A percentile compares a stretch with the other conserved stretches of the same genome.
These are phyloP conservation scores for Bolborhynchus lineola DNA, from an alignment of 2,113 vertebrate genomes.

Conservation along the genomic window DNA sequence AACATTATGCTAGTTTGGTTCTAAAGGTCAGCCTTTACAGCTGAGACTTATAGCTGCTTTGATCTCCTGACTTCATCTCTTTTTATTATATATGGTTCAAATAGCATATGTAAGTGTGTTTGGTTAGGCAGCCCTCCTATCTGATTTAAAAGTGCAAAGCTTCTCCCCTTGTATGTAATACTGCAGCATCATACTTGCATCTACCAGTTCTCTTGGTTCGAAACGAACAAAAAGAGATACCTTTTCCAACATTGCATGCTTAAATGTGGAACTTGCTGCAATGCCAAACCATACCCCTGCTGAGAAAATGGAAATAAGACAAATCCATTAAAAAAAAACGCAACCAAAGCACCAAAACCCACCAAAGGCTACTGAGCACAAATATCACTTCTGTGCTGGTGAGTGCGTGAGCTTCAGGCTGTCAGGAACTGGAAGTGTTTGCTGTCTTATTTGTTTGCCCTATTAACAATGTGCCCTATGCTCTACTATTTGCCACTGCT, in stretches of 20 bases:
- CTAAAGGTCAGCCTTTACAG: background rate
- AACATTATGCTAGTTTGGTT: background rate
- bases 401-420: background rate
- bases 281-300: fast-evolving
- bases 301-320: background rate
- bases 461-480: background rate
- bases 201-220: background rate
- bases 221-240: background rate
- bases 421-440: background rate
- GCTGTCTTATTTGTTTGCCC: background rate
- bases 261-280: background rate
- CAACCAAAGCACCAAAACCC: background rate
- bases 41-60: background rate
- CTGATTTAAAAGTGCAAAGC: background rate
- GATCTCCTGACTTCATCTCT: background rate
- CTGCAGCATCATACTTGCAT: background rate
- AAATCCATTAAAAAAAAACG: background rate
- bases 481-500: background rate
- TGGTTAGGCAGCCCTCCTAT: background rate
- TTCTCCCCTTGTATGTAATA: background rate
- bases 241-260: background rate
- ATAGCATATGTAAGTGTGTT: fast-evolving
- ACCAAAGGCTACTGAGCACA: background rate
- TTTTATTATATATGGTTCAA: background rate
- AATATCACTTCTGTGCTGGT: background rate